phyloP scores from a whole-genome alignment of 2,113 vertebrate genomes.

The Macrotis lagotis region DNA sequence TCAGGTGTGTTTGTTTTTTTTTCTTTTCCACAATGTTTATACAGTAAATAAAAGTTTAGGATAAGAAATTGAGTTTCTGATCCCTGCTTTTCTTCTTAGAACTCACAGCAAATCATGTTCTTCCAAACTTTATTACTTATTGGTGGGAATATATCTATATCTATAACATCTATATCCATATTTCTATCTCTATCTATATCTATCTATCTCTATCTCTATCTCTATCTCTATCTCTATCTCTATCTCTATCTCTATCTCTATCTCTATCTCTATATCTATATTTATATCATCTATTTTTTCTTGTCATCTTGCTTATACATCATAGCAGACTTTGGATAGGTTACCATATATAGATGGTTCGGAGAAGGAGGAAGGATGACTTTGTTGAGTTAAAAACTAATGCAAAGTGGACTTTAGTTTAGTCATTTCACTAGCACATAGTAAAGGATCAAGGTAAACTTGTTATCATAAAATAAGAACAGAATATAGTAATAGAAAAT shows the following conservation, averaged over 20 bases:
- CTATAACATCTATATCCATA: too few relatives aligned
- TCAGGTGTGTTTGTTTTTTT: conserved; percentile 11
- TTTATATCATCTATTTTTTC: too few relatives aligned
- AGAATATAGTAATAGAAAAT: too few relatives aligned
- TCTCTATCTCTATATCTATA: too few relatives aligned
- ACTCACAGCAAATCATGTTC: conserved; percentile 26
- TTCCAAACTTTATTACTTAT: neutral
- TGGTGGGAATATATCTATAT: conserved; percentile 19
- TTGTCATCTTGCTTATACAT: neutral
- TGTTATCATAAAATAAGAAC: neutral
- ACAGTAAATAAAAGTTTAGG: neutral
- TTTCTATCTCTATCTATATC: too few relatives aligned
- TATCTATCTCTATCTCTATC: too few relatives aligned
- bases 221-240: too few relatives aligned
- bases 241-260: too few relatives aligned
- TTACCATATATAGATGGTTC: neutral
- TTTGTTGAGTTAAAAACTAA: conserved; percentile 58
- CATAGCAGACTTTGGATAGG: conserved; percentile 2
- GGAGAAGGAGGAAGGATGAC: conserved; percentile 21
- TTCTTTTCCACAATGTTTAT: neutral
- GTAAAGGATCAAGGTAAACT: conserved; percentile 12
- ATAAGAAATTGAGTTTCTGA: conserved; percentile 9
- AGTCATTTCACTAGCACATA: neutral
- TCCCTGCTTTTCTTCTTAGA: neutral
- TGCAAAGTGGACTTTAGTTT: conserved; percentile 3